Evolutionary conservation across 1,140 invertebrate genomes (phyloP).

Genomic region (Arion vulgaris): DNA sequence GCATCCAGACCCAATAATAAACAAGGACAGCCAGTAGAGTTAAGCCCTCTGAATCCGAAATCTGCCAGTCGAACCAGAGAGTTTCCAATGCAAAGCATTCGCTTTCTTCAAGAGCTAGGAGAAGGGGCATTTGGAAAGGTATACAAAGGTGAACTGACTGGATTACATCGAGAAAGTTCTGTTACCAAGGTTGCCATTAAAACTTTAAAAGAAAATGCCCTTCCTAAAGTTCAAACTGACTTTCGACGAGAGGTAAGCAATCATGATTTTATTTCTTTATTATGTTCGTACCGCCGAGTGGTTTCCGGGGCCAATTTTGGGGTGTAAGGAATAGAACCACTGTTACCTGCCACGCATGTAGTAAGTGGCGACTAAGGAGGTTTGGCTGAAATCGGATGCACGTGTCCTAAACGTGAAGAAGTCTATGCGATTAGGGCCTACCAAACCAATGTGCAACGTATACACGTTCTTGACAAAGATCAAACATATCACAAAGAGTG

Average conservation of each 20-base stretch:
- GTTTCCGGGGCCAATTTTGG: no score
- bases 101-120: conserved; percentile 93
- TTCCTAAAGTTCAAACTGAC: conserved; percentile 90
- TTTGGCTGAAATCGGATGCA: no score
- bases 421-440: no score
- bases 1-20: conserved; percentile 48
- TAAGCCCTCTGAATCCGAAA: conserved; percentile 66
- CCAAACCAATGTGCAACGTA: no score
- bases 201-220: conserved; percentile 94
- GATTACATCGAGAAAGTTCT: conserved; percentile 67
- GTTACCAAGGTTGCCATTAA: conserved; percentile 91
- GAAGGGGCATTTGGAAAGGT: conserved; percentile 93
- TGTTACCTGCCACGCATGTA: no score
- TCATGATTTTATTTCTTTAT: not conserved
- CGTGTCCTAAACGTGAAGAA: no score
- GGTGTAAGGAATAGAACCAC: no score
- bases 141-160: conserved; percentile 88
- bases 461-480: no score
- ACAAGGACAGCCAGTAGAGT: conserved; percentile 56
- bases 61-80: conserved; percentile 64
- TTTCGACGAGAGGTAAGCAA: conserved; percentile 84
- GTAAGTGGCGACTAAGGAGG: no score
- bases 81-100: conserved; percentile 83
- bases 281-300: no score
- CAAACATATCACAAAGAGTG: no score